These are phyloP conservation scores for Timema cristinae DNA, from an alignment of 2,888 invertebrate species.

Conservation along the genomic window DNA sequence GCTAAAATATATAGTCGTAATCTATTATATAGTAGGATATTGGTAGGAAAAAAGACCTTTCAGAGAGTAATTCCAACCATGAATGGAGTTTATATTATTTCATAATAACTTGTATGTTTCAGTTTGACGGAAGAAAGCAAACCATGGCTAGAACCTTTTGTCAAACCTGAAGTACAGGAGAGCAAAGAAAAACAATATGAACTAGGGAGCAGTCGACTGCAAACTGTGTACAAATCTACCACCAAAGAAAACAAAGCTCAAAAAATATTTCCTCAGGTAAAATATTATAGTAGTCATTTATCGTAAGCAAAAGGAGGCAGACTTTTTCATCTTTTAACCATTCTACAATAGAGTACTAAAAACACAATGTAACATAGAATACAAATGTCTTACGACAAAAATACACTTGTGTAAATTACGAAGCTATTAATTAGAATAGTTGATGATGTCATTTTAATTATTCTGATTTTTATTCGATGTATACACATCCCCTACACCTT, in stretches of 20 bases:
- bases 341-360: neutral
- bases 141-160: slow-evolving; percentile 22
- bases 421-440: neutral
- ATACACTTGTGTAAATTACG: too few relatives aligned
- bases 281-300: neutral
- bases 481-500: too few relatives aligned
- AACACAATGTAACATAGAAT: neutral
- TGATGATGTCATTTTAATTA: neutral
- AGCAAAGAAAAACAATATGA: slow-evolving; percentile 20
- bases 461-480: neutral
- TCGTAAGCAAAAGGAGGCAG: neutral
- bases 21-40: too few relatives aligned
- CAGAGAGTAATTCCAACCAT: too few relatives aligned
- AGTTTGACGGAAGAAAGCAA: slow-evolving; percentile 27
- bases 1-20: too few relatives aligned
- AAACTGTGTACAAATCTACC: slow-evolving; percentile 26
- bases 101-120: neutral
- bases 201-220: slow-evolving; percentile 18
- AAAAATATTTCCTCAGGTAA: slow-evolving; percentile 27
- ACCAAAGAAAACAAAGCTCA: slow-evolving; percentile 18
- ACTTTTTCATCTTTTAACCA: neutral
- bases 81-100: too few relatives aligned
- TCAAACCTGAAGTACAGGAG: slow-evolving; percentile 21
- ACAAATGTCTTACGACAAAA: too few relatives aligned
- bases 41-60: too few relatives aligned